Conservation (phyloP, 2,797 vertebrate genomes). For the Periparus ater region DNA sequence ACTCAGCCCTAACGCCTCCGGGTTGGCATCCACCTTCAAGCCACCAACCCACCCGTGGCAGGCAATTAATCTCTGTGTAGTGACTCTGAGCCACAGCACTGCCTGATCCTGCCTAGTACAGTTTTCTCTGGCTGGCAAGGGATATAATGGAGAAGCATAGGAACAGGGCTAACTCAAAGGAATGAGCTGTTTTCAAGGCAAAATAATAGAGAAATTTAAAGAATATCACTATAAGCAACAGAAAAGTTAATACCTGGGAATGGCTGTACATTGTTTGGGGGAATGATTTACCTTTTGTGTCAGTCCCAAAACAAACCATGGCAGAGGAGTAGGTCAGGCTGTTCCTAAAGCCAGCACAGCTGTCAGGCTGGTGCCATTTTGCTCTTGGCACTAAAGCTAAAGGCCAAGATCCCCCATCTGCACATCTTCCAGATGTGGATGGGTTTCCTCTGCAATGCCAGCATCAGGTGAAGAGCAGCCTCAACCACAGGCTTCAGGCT, state of each 20-base stretch:
- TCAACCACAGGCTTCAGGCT: background rate
- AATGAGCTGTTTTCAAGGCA: background rate
- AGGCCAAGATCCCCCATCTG: fast-evolving
- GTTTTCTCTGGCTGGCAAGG: background rate
- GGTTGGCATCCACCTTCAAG: background rate
- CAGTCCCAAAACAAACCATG: background rate
- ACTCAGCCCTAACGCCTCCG: background rate
- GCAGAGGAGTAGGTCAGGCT: background rate
- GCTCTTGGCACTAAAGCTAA: background rate
- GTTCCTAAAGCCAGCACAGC: background rate
- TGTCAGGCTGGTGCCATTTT: background rate
- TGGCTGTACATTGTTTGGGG: background rate
- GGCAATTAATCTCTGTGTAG: background rate
- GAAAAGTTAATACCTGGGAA: background rate
- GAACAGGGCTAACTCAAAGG: background rate
- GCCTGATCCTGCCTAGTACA: background rate
- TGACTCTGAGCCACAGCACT: fast-evolving
- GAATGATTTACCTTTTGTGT: background rate
- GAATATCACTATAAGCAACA: background rate
- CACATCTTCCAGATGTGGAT: fast-evolving
- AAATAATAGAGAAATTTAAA: background rate
- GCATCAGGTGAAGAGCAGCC: background rate
- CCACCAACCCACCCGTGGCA: background rate
- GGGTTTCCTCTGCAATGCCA: fast-evolving
- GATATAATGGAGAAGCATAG: background rate